These are phyloP conservation scores for Steinernema scapterisci DNA, from an alignment of 2,888 invertebrate species.

Conservation along the genomic window DNA sequence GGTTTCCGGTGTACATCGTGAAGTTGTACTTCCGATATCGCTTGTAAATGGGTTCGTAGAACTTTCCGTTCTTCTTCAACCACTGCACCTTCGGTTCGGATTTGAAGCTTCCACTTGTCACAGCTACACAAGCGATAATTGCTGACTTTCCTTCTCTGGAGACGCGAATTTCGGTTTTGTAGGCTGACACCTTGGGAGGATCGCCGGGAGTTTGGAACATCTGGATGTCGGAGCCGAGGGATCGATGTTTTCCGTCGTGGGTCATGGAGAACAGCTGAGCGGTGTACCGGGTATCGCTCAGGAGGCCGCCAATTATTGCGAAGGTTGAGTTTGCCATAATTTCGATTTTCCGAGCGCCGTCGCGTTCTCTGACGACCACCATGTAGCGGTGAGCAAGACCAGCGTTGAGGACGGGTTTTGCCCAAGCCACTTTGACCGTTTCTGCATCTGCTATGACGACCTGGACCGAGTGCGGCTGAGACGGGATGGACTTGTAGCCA, in stretches of 20 bases:
- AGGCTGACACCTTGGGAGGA: constrained; percentile 44
- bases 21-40: constrained; percentile 30
- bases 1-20: constrained; percentile 42
- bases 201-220: constrained; percentile 46
- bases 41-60: constrained; percentile 10
- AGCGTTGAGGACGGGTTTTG: constrained; percentile 40
- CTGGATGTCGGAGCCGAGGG: constrained; percentile 42
- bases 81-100: constrained; percentile 33
- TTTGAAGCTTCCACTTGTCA: constrained; percentile 40
- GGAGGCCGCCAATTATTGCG: constrained; percentile 33
- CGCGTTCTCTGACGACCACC: constrained; percentile 38
- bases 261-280: constrained; percentile 40
- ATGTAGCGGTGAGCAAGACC: constrained; percentile 40
- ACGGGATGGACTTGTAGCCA: constrained; percentile 53
- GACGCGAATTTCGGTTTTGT: constrained; percentile 37
- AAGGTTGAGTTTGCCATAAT: constrained; percentile 20
- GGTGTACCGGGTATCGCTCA: constrained; percentile 45
- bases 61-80: constrained; percentile 33
- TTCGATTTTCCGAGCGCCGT: constrained; percentile 27
- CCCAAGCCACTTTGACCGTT: constrained; percentile 42
- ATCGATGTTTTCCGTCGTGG: constrained; percentile 35
- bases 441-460: constrained; percentile 34
- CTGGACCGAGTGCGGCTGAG: constrained; percentile 46
- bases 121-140: constrained; percentile 45
- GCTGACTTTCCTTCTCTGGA: constrained; percentile 36